Conservation (phyloP, 2,888 invertebrate genomes). For the Sceliomorpha sp. region DNA sequence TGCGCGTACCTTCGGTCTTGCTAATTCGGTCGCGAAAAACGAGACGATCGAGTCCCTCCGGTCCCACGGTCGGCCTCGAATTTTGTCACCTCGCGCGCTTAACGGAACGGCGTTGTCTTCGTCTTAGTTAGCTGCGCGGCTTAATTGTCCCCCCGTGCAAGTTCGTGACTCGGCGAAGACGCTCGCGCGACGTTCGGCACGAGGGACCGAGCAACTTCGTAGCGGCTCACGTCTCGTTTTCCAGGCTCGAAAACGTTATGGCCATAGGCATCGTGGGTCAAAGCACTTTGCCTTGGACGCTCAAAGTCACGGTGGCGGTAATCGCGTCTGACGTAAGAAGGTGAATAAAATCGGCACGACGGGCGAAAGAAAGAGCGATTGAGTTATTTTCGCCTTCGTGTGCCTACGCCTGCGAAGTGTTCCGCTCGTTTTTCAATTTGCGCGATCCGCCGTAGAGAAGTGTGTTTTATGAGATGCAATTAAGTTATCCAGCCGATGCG, state of each 20-base stretch:
- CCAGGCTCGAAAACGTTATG: slow-evolving; percentile 55
- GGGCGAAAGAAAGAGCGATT: slow-evolving; percentile 45
- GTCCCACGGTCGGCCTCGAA: slow-evolving; percentile 39
- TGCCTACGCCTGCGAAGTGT: slow-evolving; percentile 38
- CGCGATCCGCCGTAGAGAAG: too few species aligned
- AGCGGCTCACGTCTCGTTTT: slow-evolving; percentile 47
- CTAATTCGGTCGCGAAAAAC: slow-evolving; percentile 2
- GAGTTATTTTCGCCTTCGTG: slow-evolving; percentile 48
- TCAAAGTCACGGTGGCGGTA: slow-evolving; percentile 57
- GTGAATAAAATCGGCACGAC: slow-evolving; percentile 47
- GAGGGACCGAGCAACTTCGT: too few species aligned
- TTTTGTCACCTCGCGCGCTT: slow-evolving; percentile 57
- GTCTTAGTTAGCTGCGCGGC: slow-evolving; percentile 72
- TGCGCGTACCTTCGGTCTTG: too few species aligned
- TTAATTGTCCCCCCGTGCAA: slow-evolving; percentile 66
- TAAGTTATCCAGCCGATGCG: too few species aligned
- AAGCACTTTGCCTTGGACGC: slow-evolving; percentile 55
- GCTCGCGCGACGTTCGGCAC: too few species aligned
- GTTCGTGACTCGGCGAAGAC: slow-evolving; percentile 63
- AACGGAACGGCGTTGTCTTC: slow-evolving; percentile 58
- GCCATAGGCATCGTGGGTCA: slow-evolving; percentile 56
- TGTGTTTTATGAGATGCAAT: too few species aligned
- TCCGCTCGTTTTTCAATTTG: slow-evolving; percentile 45
- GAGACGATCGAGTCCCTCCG: slow-evolving; percentile 13
- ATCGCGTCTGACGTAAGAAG: slow-evolving; percentile 56